Conservation (phyloP, 2,888 invertebrate genomes). For the Agonopterix heracliana region DNA sequence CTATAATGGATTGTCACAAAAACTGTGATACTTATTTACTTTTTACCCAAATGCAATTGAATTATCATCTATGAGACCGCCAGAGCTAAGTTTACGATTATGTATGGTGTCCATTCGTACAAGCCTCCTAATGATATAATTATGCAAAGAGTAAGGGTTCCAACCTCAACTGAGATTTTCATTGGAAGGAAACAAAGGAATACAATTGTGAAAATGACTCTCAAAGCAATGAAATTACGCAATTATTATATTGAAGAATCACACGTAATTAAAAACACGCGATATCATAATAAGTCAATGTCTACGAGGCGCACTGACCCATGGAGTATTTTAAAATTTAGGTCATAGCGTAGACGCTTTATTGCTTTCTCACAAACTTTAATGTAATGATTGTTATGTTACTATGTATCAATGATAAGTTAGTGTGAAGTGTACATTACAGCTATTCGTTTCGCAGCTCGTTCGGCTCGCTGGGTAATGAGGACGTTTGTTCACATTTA, state of each 20-base stretch:
- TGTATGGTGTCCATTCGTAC: constrained; percentile 1
- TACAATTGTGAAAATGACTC: constrained; percentile 11
- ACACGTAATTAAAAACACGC: constrained; percentile 35
- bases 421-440: constrained; percentile 6
- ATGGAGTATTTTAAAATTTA: not conserved
- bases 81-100: too few relatives aligned
- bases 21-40: too few relatives aligned
- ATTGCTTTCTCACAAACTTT: constrained; percentile 4
- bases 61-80: too few relatives aligned
- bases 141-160: constrained; percentile 1
- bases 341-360: not conserved
- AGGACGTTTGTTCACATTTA: constrained; percentile 17
- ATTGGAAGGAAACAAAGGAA: constrained; percentile 11
- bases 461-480: constrained; percentile 20
- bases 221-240: constrained; percentile 22
- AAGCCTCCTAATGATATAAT: too few relatives aligned
- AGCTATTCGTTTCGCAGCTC: constrained; percentile 8
- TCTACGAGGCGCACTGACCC: constrained; percentile 14
- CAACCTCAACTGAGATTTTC: constrained; percentile 9
- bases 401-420: not conserved
- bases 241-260: constrained; percentile 31
- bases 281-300: constrained; percentile 11
- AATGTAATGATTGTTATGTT: constrained; percentile 5
- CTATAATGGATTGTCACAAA: not conserved
- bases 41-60: too few relatives aligned